A percentile compares a stretch with the other conserved stretches of the same genome.
These are phyloP conservation scores for Steatocranus sp. DNA, from an alignment of 2,797 vertebrate genomes.

Conservation along the genomic window DNA sequence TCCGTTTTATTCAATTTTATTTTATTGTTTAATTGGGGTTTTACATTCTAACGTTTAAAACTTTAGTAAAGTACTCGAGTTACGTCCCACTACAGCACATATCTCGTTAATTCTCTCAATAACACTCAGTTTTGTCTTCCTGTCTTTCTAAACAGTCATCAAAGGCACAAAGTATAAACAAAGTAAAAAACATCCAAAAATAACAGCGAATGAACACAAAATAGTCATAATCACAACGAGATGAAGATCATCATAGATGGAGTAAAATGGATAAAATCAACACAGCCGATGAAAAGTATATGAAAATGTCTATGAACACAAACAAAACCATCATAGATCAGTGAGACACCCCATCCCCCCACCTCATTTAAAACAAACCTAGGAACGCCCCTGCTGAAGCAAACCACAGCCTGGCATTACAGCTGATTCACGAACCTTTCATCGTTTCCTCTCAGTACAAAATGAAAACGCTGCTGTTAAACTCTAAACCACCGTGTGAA, in stretches of 20 bases:
- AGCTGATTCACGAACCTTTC: background rate
- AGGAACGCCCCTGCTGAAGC: background rate
- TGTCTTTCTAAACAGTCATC: background rate
- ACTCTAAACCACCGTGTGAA: accelerated
- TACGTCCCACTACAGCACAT: background rate
- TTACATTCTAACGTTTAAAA: background rate
- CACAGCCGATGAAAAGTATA: background rate
- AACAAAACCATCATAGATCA: background rate
- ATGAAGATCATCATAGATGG: background rate
- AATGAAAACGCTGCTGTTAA: accelerated
- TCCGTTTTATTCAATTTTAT: accelerated
- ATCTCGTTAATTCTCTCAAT: accelerated
- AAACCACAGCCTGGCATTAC: background rate
- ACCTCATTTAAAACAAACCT: background rate
- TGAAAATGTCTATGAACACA: background rate
- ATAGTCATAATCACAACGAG: background rate
- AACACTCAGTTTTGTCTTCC: too few relatives aligned
- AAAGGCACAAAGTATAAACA: background rate
- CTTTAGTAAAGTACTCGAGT: background rate
- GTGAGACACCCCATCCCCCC: background rate
- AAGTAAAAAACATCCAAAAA: background rate
- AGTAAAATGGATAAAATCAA: background rate
- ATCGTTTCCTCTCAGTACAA: background rate
- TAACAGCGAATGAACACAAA: background rate
- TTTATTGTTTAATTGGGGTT: background rate